Base-by-base conservation (phyloP, 2,797 vertebrate genomes). In the Hippocampus kuda region DNA sequence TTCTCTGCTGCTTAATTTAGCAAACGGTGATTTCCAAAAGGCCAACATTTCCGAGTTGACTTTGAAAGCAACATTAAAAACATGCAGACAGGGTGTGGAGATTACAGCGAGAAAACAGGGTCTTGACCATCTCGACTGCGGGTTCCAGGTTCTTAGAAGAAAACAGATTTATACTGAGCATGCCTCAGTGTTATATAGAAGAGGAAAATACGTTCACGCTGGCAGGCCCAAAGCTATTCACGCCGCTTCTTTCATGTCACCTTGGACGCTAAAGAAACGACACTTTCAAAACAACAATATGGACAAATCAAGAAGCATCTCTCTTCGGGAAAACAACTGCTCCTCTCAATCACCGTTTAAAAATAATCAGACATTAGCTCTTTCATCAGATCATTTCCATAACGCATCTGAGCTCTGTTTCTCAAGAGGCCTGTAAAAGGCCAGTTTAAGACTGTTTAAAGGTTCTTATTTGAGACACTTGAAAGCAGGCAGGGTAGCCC, bases 121-220 rank as follows among this genome's bases (percentile, higher is more conserved):
- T 71, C 82, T 38, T 73, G 70, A 71, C 18, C 7, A 27, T 86
- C 89, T 88, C 91, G 90, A 92, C 91, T 92, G 90, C 91, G 91
- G 85, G 88, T 88, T 91, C 82, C 90, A 91, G 89, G 90, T 90
- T 92, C 89, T 82, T 81, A 73, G 84, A 90, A 85, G 86, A 91
- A 91, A 92, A 92, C 90, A 91, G 87, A 81, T 82, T 85, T 77
- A 60, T 30, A 86, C 89, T 88, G 89, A 80, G 88, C 88, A 90
- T 90, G 89, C 81, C 76, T 84, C 81, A 66, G 60, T 81, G 81
- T 73, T 75, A 70, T 72, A 79, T 64, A 79, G 72, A 64, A 54
- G 76, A 81, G 82, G 73, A 72, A 84, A 87, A 87, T 82, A 78
- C 72, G 75, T 84, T 80, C 70, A 75, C 70, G 79, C 51, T 60